A percentile compares a stretch with the other conserved stretches of the same genome.
Evolutionary conservation across 2,888 invertebrate species (phyloP).

Genomic region (Ophraella communa): DNA sequence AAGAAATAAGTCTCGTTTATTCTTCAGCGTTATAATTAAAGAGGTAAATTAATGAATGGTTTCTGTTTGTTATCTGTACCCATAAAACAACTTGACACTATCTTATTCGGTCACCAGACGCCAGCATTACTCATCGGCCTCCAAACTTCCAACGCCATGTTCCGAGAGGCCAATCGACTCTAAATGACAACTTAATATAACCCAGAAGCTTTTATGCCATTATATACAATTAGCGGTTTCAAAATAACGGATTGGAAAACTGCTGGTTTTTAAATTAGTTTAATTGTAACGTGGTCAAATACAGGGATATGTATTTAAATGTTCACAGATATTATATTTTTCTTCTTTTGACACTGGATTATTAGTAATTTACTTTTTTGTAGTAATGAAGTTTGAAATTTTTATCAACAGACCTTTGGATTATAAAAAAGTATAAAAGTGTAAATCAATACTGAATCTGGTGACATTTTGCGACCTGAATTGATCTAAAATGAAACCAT

Average conservation of each 20-base stretch:
- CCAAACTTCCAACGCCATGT: slow-evolving; percentile 21
- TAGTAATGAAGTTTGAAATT: too few relatives aligned
- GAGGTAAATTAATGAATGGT: slow-evolving; percentile 55
- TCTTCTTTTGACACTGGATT: too few relatives aligned
- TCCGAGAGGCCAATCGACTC: slow-evolving; percentile 3
- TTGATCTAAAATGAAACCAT: too few relatives aligned
- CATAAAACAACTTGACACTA: slow-evolving; percentile 55
- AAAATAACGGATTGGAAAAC: not conserved
- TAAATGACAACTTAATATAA: slow-evolving; percentile 22
- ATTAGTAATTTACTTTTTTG: too few relatives aligned
- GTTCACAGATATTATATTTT: too few relatives aligned
- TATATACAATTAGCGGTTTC: slow-evolving; percentile 1
- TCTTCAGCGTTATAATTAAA: slow-evolving; percentile 49
- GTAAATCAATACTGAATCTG: too few relatives aligned
- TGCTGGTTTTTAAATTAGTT: slow-evolving; percentile 5
- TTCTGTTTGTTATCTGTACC: slow-evolving; percentile 50
- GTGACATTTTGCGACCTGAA: too few relatives aligned
- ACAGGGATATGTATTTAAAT: not conserved
- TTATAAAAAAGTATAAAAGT: too few relatives aligned
- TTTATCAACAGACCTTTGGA: too few relatives aligned
- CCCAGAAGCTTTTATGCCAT: slow-evolving; percentile 13
- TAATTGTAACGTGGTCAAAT: not conserved
- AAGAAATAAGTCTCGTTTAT: slow-evolving; percentile 42
- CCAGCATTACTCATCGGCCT: slow-evolving; percentile 35
- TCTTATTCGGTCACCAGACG: slow-evolving; percentile 47